Percentiles rank a stretch among this genome's conserved stretches.
Conservation (phyloP, 2,888 invertebrate species). For the Digitonthophagus gazella region DNA sequence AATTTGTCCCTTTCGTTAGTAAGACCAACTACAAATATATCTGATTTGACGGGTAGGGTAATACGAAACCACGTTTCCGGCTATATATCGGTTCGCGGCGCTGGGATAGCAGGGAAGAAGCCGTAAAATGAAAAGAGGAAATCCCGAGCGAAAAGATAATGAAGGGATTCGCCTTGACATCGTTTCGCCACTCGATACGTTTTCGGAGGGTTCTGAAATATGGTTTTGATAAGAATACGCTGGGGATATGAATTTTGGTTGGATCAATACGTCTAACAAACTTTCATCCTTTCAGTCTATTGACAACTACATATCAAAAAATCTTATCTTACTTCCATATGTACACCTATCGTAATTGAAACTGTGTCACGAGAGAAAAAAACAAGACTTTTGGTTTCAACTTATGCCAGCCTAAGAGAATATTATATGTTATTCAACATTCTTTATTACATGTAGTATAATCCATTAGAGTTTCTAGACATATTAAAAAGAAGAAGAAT, state of each 20-base stretch:
- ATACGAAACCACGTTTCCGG: background rate
- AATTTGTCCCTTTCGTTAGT: background rate
- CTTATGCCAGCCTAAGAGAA: too few species aligned
- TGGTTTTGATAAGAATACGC: background rate
- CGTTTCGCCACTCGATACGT: background rate
- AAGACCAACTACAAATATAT: background rate
- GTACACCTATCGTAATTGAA: too few species aligned
- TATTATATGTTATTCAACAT: too few species aligned
- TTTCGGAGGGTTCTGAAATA: background rate
- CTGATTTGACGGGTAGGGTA: background rate
- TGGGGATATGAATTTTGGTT: background rate
- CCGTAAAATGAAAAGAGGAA: background rate
- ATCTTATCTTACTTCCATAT: too few species aligned
- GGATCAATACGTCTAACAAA: background rate
- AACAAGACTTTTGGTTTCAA: too few species aligned
- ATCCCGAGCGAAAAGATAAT: conserved; percentile 8
- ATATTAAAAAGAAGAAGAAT: too few species aligned
- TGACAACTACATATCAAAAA: too few species aligned
- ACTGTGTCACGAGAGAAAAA: too few species aligned
- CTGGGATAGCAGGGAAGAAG: background rate
- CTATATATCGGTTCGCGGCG: background rate
- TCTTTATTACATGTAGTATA: too few species aligned
- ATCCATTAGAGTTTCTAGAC: too few species aligned
- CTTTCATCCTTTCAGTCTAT: background rate
- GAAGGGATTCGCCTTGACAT: conserved; percentile 7